phyloP scores from a whole-genome alignment of 2,113 vertebrate genomes.

The Embiotoca jacksoni region DNA sequence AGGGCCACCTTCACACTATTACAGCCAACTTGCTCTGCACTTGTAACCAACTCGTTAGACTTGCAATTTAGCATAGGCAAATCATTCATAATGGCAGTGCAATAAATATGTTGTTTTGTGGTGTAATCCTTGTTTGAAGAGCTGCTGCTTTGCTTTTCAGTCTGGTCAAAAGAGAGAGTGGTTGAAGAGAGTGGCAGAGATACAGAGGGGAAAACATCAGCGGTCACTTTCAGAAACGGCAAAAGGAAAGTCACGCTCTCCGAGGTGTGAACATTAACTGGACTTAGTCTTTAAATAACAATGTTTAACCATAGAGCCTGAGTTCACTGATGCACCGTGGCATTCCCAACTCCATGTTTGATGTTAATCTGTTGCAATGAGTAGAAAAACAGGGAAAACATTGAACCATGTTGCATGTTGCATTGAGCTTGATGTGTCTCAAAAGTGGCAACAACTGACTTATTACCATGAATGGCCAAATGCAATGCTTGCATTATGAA shows the following conservation, averaged over 20 bases:
- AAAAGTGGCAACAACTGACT: conserved; percentile 40
- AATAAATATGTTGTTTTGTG: conserved; percentile 15
- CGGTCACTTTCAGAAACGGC: neutral
- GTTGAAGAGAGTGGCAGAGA: neutral
- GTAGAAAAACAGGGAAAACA: conserved; percentile 50
- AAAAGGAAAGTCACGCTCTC: conserved; percentile 27
- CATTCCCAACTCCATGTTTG: conserved; percentile 59
- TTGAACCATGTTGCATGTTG: conserved; percentile 47
- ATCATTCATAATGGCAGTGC: neutral
- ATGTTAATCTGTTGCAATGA: conserved; percentile 78
- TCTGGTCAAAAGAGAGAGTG: neutral
- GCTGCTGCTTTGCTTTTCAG: conserved; percentile 7
- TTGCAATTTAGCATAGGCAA: conserved; percentile 9
- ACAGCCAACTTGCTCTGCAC: conserved; percentile 10
- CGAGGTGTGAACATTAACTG: conserved; percentile 43
- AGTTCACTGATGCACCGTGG: conserved; percentile 47
- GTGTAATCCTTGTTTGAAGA: conserved; percentile 4
- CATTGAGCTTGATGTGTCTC: conserved; percentile 60
- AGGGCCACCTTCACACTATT: conserved; percentile 41
- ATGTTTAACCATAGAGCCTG: conserved; percentile 7
- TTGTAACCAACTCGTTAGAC: conserved; percentile 26
- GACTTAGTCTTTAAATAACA: conserved; percentile 4
- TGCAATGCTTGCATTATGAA: conserved; percentile 42
- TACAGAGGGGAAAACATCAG: neutral
- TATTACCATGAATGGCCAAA: conserved; percentile 53